A percentile compares a stretch with the other conserved stretches of the same genome.
phyloP scores from a whole-genome alignment of 1,140 invertebrate species.

The Ridgeia piscesae region DNA sequence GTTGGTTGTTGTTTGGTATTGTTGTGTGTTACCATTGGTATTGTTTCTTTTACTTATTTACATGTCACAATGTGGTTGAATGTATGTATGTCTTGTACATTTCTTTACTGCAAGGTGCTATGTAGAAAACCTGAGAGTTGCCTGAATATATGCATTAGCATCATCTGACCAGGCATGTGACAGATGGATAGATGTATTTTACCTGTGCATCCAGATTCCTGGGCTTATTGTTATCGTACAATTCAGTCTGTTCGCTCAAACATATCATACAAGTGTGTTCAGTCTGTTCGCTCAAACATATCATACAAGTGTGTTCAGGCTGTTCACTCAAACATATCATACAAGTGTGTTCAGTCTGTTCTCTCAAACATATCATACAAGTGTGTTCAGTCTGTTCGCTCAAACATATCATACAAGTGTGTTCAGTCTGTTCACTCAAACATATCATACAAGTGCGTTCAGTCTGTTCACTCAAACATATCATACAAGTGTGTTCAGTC shows the following conservation, averaged over 20 bases:
- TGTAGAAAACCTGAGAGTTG: neutral
- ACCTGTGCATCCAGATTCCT: neutral
- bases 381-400: neutral
- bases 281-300: too few species aligned
- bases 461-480: too few species aligned
- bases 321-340: too few species aligned
- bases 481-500: too few species aligned
- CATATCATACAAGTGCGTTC: too few species aligned
- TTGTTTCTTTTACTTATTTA: neutral
- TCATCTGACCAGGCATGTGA: neutral
- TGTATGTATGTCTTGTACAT: neutral
- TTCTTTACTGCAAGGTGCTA: neutral
- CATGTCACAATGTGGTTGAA: neutral
- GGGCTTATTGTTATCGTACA: neutral
- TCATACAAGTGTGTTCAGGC: neutral
- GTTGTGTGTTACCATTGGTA: neutral
- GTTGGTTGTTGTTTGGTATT: neutral
- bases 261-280: neutral
- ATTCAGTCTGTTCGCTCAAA: too few species aligned
- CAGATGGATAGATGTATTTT: neutral
- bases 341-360: too few species aligned
- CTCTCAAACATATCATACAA: too few species aligned
- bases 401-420: too few species aligned
- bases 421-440: too few species aligned
- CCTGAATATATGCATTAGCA: neutral